These are phyloP conservation scores for Phyllopteryx taeniolatus DNA, from an alignment of 2,113 vertebrate genomes.

Conservation along the genomic window DNA sequence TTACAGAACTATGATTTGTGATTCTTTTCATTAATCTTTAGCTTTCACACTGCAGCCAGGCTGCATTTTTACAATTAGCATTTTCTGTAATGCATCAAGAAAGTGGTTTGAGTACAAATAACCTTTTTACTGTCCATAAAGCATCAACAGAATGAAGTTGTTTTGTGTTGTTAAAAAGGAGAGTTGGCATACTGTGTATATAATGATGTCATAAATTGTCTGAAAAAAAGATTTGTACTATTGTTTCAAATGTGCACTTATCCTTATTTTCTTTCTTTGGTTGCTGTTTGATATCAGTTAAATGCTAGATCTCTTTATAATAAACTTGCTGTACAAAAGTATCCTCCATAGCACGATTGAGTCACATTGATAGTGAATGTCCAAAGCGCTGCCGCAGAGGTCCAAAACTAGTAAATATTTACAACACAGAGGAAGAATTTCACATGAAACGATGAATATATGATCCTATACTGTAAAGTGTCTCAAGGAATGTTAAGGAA, in stretches of 20 bases:
- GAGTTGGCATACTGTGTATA: constrained; percentile 67
- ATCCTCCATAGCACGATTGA: constrained; percentile 43
- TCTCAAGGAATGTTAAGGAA: neutral
- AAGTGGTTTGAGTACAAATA: constrained; percentile 30
- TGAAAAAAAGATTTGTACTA: constrained; percentile 62
- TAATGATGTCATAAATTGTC: constrained; percentile 67
- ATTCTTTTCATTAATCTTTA: constrained; percentile 38
- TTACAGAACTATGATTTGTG: constrained; percentile 21
- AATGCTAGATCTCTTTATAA: constrained; percentile 60
- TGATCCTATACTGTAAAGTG: neutral
- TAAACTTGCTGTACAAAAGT: constrained; percentile 59
- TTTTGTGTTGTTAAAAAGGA: constrained; percentile 40
- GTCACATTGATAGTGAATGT: constrained; percentile 34
- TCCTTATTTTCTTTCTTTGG: constrained; percentile 51
- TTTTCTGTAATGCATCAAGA: constrained; percentile 25
- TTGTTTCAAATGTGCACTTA: constrained; percentile 72
- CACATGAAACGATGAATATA: neutral
- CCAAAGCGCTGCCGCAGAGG: constrained; percentile 2
- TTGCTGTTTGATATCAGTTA: constrained; percentile 62
- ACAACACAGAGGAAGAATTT: neutral
- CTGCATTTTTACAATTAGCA: constrained; percentile 17
- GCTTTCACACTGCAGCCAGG: constrained; percentile 20
- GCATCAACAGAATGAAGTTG: constrained; percentile 37
- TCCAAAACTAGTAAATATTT: neutral
- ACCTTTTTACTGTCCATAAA: constrained; percentile 41